Percentiles rank a stretch among this genome's conserved stretches.
Evolutionary conservation across 2,797 vertebrate species (phyloP).

Genomic region (Smutsia temminckii): DNA sequence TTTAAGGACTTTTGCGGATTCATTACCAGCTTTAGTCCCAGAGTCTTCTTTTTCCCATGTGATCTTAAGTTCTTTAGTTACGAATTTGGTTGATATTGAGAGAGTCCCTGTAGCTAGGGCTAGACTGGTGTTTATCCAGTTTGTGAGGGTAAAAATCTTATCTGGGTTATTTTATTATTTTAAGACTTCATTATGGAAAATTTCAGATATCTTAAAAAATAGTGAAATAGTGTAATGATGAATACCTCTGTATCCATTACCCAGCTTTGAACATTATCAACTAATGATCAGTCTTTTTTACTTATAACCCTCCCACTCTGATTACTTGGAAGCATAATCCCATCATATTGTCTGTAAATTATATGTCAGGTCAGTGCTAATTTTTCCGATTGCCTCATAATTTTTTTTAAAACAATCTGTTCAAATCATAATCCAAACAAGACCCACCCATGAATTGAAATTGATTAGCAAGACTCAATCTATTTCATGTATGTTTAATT

Average conservation of each 20-base stretch:
- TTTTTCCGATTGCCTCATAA: neutral
- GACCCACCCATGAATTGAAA: neutral
- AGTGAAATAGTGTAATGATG: neutral
- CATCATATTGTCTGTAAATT: neutral
- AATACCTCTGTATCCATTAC: neutral
- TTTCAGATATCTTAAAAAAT: slow-evolving; percentile 43
- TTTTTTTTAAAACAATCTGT: slow-evolving; percentile 21
- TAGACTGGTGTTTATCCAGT: neutral
- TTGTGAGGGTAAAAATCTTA: neutral
- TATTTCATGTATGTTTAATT: slow-evolving; percentile 12
- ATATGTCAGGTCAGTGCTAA: neutral
- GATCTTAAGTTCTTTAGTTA: slow-evolving; percentile 21
- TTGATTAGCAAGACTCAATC: neutral
- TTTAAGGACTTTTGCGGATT: neutral
- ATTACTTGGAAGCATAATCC: neutral
- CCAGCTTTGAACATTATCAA: slow-evolving; percentile 13
- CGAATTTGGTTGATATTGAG: neutral
- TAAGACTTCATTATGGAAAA: neutral
- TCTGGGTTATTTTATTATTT: slow-evolving; percentile 13
- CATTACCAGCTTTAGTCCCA: neutral
- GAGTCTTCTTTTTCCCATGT: slow-evolving; percentile 6
- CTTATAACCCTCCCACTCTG: neutral
- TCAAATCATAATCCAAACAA: neutral
- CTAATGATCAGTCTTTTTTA: neutral
- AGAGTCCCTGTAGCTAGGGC: neutral